phyloP scores from a whole-genome alignment of 2,797 vertebrate genomes.

The Cynopterus sphinx region DNA sequence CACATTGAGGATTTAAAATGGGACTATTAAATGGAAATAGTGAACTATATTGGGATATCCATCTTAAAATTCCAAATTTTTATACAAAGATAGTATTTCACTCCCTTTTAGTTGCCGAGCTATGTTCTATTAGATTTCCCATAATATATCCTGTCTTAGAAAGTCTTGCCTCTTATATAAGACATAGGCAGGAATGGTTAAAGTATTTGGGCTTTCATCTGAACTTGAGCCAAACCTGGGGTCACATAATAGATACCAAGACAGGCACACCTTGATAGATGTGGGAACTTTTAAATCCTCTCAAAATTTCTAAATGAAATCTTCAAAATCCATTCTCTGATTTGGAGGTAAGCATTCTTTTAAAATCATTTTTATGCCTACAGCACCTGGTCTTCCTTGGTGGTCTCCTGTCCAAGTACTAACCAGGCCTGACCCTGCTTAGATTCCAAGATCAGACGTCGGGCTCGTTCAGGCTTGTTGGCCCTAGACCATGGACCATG shows the following conservation, averaged over 20 bases:
- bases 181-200: background rate
- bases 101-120: background rate
- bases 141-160: background rate
- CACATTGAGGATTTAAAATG: slow-evolving; percentile 24
- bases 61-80: background rate
- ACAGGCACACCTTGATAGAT: background rate
- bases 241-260: background rate
- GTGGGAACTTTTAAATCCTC: background rate
- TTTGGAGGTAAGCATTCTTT: background rate
- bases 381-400: no score
- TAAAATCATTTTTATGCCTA: no score
- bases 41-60: background rate
- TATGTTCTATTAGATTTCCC: background rate
- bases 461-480: no score
- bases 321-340: background rate
- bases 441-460: no score
- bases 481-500: no score
- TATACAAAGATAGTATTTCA: background rate
- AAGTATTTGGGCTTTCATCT: background rate
- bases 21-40: background rate
- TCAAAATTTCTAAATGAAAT: background rate
- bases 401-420: no score
- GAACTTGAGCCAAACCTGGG: background rate
- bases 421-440: no score
- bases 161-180: background rate